Percentiles rank a stretch among this genome's conserved stretches.
Conservation (phyloP, 2,888 invertebrate genomes). For the Subacronicta megacephala region DNA sequence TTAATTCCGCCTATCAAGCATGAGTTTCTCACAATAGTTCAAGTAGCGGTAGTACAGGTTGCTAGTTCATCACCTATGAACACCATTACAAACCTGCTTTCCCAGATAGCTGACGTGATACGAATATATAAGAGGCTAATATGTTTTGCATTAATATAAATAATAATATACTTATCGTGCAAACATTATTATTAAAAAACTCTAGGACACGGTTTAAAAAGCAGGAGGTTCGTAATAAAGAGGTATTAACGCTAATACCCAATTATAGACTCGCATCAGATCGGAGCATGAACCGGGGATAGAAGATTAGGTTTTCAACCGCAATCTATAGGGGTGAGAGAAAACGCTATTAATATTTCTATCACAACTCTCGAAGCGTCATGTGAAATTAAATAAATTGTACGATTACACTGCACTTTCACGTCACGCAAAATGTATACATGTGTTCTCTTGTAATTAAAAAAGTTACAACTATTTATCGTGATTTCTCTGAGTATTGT, state of each 20-base stretch:
- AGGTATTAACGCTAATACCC: constrained; percentile 83
- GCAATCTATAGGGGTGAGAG: constrained; percentile 55
- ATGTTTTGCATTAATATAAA: constrained; percentile 27
- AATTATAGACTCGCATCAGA: constrained; percentile 77
- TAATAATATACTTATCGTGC: no score
- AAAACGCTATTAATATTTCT: constrained; percentile 43
- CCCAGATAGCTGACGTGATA: constrained; percentile 28
- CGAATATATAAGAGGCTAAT: constrained; percentile 30
- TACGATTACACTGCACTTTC: constrained; percentile 47
- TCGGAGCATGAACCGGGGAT: constrained; percentile 69
- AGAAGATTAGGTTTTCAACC: constrained; percentile 76
- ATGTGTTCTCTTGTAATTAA: constrained; percentile 36
- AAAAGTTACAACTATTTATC: constrained; percentile 33
- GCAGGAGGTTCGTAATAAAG: constrained; percentile 64
- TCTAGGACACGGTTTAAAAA: constrained; percentile 35
- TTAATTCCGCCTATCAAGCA: constrained; percentile 32
- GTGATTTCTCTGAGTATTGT: constrained; percentile 49
- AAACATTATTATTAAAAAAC: constrained; percentile 19
- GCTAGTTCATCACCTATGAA: constrained; percentile 55
- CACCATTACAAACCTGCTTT: constrained; percentile 55
- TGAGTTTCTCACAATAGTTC: constrained; percentile 52
- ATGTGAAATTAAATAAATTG: constrained; percentile 45
- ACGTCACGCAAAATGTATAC: constrained; percentile 24
- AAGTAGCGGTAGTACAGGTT: constrained; percentile 60
- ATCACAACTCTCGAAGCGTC: constrained; percentile 41